Evolutionary conservation across 2,113 vertebrate genomes (phyloP), one percentile per base, ranked within the genome.

Genomic region (Otolemur garnettii): DNA sequence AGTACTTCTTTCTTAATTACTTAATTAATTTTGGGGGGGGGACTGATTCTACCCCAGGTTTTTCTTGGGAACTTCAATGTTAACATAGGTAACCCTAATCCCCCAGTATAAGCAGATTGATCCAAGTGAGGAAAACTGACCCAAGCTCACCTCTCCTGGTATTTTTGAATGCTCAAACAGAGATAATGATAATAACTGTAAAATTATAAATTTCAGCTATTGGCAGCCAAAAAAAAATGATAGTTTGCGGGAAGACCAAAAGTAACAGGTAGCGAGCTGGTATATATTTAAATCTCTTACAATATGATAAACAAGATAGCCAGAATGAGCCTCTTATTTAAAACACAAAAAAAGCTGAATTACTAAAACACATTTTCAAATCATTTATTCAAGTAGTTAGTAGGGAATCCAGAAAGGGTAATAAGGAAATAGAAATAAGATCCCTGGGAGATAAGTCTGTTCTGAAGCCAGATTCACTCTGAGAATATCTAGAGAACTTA

Each of bases 321-420:
- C 57, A 72, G 64, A 74, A 84, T 18, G 57, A 79, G n/a, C 53
- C 45, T n/a, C 55, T 88, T 42, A 33, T 38, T 59, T 74, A 88
- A 96, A 91, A 95, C 19, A 71, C 66, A 55, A 14, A 77, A 93
- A 87, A 80, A 22, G 11, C 57, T 68, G 28, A 88, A 93, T 53
- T 64, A 75, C 7, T 80, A 80, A 55, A 84, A 88, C 8, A 53
- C 15, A 15, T 60, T 87, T 78, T 17, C 30, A 93, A 53, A 78
- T 4, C n/a, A 87, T 1, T 5, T 50, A 53, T 11, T 79, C 13
- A 62, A 77, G 64, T 1, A 18, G 64, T 12, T 12, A 30, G 28
- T 21, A n/a, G 4, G 26, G 6, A 50, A 64, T 12, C n/a, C 33
- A 84, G 33, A 72, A 9, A 74, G 22, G 38, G 17, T 26, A 64